Evolutionary conservation across 2,797 vertebrate species (phyloP), one percentile per base, ranked within the genome.

Genomic region (Meda fulgida): DNA sequence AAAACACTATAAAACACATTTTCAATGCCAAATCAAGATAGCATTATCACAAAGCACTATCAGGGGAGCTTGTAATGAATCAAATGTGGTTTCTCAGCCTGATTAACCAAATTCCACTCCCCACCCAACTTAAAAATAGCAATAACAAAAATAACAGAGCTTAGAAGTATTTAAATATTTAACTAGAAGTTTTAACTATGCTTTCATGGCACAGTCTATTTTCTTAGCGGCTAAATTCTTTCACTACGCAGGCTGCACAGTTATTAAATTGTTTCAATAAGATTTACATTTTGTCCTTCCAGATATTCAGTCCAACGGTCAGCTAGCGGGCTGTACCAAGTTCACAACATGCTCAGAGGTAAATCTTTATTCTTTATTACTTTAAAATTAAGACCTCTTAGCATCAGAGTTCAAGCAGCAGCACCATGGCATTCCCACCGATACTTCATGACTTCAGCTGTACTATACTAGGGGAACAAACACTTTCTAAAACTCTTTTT

Each of bases 281-380:
- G 31, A 89, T 83, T 90, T 88, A 86, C 86, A 84, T 36, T 83
- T 60, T 18, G 58, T 69, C 80, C 38, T 69, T 58, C 31, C 46
- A 85, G 46, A 87, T 81, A 75, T 81, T 23, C 46, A 89, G 84
- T 85, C 77, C 80, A 87, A 75, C 19, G 48, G 83, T 88, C 89
- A 91, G 72, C 65, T 48, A 81, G 84, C 84, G 82, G 63, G 26
- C 70, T 70, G 46, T 36, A 85, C 77, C 38, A 40, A 16, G 90
- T 86, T 83, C 83, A 86, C 84, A 81, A 89, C 46, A 87, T 58
- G 86, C 84, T 90, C 84, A 83, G 43, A 3, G 43, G 73, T 89
- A 92, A 93, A 90, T 87, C 87, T 90, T 88, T 84, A 85, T 89
- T n/a, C n/a, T n/a, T n/a, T n/a, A n/a, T n/a, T n/a, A n/a, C n/a